Conservation (phyloP, 2,113 vertebrate species). For the Phaetusa simplex region DNA sequence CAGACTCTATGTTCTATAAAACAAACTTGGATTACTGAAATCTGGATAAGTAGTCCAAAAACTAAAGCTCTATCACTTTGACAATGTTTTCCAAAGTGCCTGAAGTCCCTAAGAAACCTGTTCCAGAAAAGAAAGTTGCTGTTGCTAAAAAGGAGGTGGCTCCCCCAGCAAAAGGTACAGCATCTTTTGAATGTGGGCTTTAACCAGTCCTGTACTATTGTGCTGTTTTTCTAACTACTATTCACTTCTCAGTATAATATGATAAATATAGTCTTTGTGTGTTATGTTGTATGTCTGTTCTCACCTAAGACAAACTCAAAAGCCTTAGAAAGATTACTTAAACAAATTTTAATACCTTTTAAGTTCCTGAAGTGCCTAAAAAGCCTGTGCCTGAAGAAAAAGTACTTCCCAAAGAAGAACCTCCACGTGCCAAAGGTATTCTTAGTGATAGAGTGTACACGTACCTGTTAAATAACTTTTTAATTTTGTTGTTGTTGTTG, state of each 20-base stretch:
- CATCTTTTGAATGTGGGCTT: background rate
- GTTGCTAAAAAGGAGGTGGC: conserved; percentile 71
- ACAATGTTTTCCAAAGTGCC: conserved; percentile 74
- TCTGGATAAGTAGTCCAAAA: background rate
- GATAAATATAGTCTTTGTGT: background rate
- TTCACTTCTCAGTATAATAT: background rate
- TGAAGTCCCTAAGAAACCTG: conserved; percentile 76
- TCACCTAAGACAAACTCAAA: background rate
- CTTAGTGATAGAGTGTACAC: background rate
- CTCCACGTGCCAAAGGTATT: conserved; percentile 54
- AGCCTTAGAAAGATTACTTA: background rate
- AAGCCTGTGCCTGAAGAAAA: conserved; percentile 69
- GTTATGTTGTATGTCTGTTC: background rate
- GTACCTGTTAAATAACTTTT: background rate
- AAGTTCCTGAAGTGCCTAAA: conserved; percentile 67
- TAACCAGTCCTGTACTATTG: background rate
- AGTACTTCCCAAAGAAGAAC: conserved; percentile 61
- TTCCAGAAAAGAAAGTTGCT: conserved; percentile 77
- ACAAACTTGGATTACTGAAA: conserved; percentile 33
- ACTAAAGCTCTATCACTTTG: conserved; percentile 47
- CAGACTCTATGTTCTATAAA: background rate
- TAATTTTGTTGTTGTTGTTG: background rate
- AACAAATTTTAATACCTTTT: conserved; percentile 48
- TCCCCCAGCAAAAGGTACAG: conserved; percentile 74
- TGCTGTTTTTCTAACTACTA: background rate